Evolutionary conservation across 2,113 vertebrate species (phyloP), one percentile per base, ranked within the genome.

Genomic region (Phoxinus phoxinus): DNA sequence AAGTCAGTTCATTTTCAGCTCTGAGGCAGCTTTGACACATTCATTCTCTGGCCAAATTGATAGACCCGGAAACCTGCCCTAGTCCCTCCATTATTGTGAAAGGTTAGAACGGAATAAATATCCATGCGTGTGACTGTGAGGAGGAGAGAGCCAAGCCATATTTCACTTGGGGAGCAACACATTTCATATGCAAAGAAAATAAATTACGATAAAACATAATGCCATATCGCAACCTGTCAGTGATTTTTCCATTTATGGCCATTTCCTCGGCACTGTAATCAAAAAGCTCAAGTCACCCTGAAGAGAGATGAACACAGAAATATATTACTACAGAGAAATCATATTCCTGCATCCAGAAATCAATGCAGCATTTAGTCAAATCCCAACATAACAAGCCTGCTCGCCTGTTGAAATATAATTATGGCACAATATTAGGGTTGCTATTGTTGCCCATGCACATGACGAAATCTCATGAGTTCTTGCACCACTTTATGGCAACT

Each of bases 141-240:
- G 44, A 80, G 48, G 84, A 77, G 90, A 86, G 83, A 91, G 81
- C 81, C 21, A 63, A 58, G 82, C 51, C 58, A 86, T 90, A 87
- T 92, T 90, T 89, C 65, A 87, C 86, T 89, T 3, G 76, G 12
- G 72, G 61, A 91, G 87, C 23, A 44, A 76, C 61, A 88, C 73
- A 88, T 87, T 90, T 87, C 83, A 53, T 90, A 89, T 91, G 91
- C 91, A 92, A 91, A 90, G 84, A 90, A 91, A 91, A 91, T 89
- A 89, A 91, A 92, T 91, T 83, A 90, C 83, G 67, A 87, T 85
- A 89, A 88, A 89, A 89, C 84, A 41, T 56, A 32, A 13, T 53
- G 71, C 67, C 69, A 65, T 17, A 48, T 67, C 11, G 79, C 2
- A 81, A 84, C 86, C 72, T 81, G 85, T 89, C 30, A n/a, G 81